Base-by-base conservation (phyloP, 2,888 invertebrate species). In the Andrena marginata region DNA sequence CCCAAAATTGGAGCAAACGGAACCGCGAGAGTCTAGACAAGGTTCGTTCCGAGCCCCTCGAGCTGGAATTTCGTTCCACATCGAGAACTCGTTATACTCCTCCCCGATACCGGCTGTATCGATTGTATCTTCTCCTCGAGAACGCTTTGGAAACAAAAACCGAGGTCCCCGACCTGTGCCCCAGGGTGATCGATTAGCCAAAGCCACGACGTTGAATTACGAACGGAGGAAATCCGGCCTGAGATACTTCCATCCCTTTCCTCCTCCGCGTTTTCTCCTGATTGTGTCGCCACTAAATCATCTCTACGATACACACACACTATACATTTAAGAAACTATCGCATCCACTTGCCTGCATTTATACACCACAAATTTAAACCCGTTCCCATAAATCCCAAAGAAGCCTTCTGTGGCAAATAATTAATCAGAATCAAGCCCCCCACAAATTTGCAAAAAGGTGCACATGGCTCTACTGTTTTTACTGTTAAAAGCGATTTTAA, bases 141-240 rank as follows among this genome's bases (percentile, higher is more conserved):
- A 49, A 33, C 56, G 64, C 64, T 72, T 64, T 68, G 60, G 67
- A 78, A 63, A 76, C 72, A 75, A 82, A 82, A 70, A 82, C 71
- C 68, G 71, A 72, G 78, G 82, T 71, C 71, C 26, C 56, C 75
- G 75, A 85, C 85, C 82, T 82, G 59, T 75, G 67, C 77, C 77
- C 80, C 65, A 42, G 70, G 79, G 79, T 77, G 84, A 84, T 85
- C 81, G 81, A 85, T 77, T 77, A 72, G 71, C 74, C 62, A 62
- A 64, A 80, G 70, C 81, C 64, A 13, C 48, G 71, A 82, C 51
- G 80, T 80, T 84, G 77, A 84, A 79, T 79, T 76, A 72, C 81
- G 64, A 78, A 75, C 67, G 77, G 76, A 85, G 86, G 87, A 88
- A 86, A 86, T 88, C 86, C 86, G 88, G 86, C 85, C 71, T 48